Conservation (phyloP, 2,113 vertebrate species). For the Dryoscopus gambensis region DNA sequence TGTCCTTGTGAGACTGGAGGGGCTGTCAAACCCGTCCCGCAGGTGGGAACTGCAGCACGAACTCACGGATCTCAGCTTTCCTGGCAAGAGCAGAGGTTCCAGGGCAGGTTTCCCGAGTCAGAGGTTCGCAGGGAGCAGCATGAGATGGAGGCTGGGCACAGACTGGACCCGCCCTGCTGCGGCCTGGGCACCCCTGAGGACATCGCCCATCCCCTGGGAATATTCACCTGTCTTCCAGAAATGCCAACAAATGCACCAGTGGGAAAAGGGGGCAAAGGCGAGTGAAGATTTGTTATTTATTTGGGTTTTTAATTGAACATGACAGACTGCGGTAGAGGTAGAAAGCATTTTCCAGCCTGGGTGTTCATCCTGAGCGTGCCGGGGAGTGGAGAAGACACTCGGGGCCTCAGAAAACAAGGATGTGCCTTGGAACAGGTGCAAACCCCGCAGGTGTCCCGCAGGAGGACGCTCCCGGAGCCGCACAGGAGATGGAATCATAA, state of each 20-base stretch:
- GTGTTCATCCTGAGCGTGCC: neutral
- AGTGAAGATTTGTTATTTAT: neutral
- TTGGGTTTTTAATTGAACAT: neutral
- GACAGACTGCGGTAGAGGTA: neutral
- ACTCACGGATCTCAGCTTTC: neutral
- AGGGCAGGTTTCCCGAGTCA: neutral
- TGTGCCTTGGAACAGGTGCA: neutral
- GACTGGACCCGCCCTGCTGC: neutral
- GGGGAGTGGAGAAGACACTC: neutral
- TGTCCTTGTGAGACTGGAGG: too few species aligned
- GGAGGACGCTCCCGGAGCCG: neutral
- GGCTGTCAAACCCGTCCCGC: accelerated
- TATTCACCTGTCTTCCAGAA: neutral
- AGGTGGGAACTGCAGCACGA: neutral
- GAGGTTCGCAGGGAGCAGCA: accelerated
- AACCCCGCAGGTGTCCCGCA: accelerated
- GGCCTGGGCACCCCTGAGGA: neutral
- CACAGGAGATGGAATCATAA: neutral
- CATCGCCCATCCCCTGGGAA: neutral
- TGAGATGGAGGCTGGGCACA: neutral
- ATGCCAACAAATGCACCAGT: neutral
- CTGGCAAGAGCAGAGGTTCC: neutral
- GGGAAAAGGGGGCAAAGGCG: accelerated
- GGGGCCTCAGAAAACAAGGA: neutral
- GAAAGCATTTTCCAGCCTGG: neutral